phyloP scores from a whole-genome alignment of 1,140 invertebrate genomes.

The Arctopsyche grandis region DNA sequence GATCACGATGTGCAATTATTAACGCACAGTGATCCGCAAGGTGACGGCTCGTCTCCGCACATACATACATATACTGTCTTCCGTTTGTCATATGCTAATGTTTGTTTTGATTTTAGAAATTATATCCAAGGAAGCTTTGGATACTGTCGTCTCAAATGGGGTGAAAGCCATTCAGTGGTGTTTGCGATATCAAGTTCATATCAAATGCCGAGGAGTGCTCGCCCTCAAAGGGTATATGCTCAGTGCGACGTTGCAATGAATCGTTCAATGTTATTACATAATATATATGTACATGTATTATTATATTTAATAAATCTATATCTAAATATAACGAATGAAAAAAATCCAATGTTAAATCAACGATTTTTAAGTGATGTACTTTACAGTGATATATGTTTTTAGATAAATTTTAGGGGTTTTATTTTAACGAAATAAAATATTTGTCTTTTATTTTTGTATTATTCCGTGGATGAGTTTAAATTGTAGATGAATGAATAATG shows the following conservation, averaged over 20 bases:
- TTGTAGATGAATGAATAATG: too few relatives aligned
- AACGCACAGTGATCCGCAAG: conserved; percentile 93
- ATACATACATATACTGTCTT: neutral
- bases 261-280: neutral
- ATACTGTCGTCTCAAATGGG: neutral
- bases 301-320: too few relatives aligned
- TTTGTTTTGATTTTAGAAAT: conserved; percentile 51
- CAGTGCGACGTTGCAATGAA: conserved; percentile 25
- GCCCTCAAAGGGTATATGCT: conserved; percentile 81
- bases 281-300: neutral
- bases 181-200: conserved; percentile 84
- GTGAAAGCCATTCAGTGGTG: conserved; percentile 73
- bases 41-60: conserved; percentile 65
- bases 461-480: too few relatives aligned
- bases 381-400: too few relatives aligned
- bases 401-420: too few relatives aligned
- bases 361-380: too few relatives aligned
- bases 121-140: conserved; percentile 45
- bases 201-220: conserved; percentile 90
- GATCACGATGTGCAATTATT: conserved; percentile 91
- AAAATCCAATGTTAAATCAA: too few relatives aligned
- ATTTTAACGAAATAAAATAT: too few relatives aligned
- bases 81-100: neutral
- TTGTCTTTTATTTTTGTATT: too few relatives aligned
- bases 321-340: too few relatives aligned